Evolutionary conservation across 1,140 invertebrate species (phyloP), one percentile per base, ranked within the genome.

Genomic region (Leptinotarsa defecta): DNA sequence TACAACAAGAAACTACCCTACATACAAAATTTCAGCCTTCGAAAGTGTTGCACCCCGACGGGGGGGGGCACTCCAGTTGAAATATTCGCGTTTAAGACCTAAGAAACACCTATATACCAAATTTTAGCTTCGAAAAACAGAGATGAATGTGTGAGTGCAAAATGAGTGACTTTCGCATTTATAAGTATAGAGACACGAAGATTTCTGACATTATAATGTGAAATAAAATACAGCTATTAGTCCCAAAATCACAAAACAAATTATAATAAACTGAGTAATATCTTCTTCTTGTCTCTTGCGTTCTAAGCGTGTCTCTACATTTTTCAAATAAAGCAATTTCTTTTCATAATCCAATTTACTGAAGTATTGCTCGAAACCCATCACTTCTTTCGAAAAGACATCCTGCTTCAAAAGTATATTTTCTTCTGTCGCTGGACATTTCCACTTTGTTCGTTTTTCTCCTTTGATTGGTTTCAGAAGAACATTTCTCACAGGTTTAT

Each of bases 231-330:
- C 20, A 27, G 20, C 15, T 13, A 65, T 65, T 4, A 65, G 63
- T 20, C 63, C 24, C 17, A 76, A 49, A 22, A 80, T 48, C 19
- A 78, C 75, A 43, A 76, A 73, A 27, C 74, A 24, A 19, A 80
- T 77, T n/a, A 80, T 74, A 48, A 76, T 65, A 15, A 76, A 78
- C 69, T 80, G 77, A 22, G 74, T 78, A 13, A 70, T 63, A n/a
- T 75, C 68, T 67, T 80, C 77, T 11, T 73, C 73, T 71, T 77
- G 27, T 68, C 61, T 71, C 48, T 68, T 27, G 13, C 63, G 57
- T 65, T 76, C 77, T 48, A 80, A 67, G n/a, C 68, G 27, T 19
- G 34, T 74, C 49, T 68, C 71, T 8, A 77, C 22, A 4, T 71
- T 77, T 67, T 72, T 72, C 6, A 80, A 49, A 34, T 76, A 77